Evolutionary conservation across 2,797 vertebrate species (phyloP).

Genomic region (Leucoraja ocellata): DNA sequence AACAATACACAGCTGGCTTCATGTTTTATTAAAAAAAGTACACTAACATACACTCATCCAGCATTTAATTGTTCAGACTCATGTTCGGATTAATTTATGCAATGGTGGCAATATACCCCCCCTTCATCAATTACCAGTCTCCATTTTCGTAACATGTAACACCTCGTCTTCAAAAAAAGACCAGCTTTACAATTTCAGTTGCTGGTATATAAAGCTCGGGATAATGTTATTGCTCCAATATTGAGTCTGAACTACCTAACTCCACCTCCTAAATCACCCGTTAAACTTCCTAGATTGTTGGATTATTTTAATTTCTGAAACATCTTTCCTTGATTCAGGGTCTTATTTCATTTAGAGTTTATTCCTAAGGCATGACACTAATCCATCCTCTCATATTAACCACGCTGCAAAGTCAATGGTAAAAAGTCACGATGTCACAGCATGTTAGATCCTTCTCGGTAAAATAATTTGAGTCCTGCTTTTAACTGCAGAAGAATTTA

Average conservation of each 20-base stretch:
- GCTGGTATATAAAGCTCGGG: neutral
- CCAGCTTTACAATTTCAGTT: neutral
- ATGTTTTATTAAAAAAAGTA: constrained; percentile 36
- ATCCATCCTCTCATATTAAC: neutral
- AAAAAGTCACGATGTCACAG: constrained; percentile 7
- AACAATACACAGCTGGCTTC: constrained; percentile 27
- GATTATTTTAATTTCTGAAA: neutral
- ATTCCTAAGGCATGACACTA: neutral
- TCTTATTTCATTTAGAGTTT: neutral
- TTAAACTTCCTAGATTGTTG: neutral
- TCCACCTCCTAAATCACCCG: no score
- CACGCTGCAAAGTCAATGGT: neutral
- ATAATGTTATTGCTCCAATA: neutral
- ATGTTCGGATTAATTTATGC: constrained; percentile 27
- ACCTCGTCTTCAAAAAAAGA: no score
- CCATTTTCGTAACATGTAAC: no score
- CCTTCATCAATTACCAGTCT: neutral
- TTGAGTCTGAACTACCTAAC: no score
- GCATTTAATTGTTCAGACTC: neutral
- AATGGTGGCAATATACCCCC: neutral
- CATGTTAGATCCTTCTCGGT: neutral
- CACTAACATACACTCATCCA: constrained; percentile 9
- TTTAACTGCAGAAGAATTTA: neutral
- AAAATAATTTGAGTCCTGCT: neutral
- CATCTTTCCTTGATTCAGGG: neutral